Conservation (phyloP, 1,140 invertebrate species). For the Babylonia areolata region DNA sequence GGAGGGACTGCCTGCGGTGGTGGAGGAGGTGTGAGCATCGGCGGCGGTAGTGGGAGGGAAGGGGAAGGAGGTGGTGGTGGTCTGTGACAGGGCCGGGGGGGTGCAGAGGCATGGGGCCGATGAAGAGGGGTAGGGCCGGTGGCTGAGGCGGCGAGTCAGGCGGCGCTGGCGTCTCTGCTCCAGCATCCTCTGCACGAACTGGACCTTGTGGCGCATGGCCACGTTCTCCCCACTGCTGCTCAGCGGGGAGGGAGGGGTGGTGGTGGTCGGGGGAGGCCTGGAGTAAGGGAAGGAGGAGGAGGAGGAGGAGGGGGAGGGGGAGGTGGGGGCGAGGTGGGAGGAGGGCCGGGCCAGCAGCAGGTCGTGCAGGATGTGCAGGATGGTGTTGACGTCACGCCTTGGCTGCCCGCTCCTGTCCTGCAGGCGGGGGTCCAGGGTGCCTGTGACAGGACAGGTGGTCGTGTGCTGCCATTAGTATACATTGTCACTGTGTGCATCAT, state of each 20-base stretch:
- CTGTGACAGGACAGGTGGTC: conserved; percentile 73
- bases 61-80: background rate
- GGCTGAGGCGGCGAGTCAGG: conserved; percentile 83
- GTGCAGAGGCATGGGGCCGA: conserved; percentile 28
- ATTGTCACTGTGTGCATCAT: too few species aligned
- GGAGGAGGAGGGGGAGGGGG: background rate
- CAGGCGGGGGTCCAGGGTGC: conserved; percentile 93
- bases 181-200: conserved; percentile 90
- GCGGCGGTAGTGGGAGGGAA: background rate
- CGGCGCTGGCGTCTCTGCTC: conserved; percentile 89
- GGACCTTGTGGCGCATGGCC: conserved; percentile 89
- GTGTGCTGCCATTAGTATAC: too few species aligned
- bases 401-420: conserved; percentile 93
- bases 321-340: conserved; percentile 52
- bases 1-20: background rate
- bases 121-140: conserved; percentile 52
- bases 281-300: too few species aligned
- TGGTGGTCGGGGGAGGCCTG: background rate
- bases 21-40: background rate
- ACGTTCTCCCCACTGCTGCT: conserved; percentile 80
- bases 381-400: conserved; percentile 93
- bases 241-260: background rate
- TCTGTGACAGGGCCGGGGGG: conserved; percentile 1
- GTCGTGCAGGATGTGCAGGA: conserved; percentile 96
- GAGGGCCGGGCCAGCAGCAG: conserved; percentile 87